Conservation (phyloP, 2,113 vertebrate species). For the Australoheros scitulus region DNA sequence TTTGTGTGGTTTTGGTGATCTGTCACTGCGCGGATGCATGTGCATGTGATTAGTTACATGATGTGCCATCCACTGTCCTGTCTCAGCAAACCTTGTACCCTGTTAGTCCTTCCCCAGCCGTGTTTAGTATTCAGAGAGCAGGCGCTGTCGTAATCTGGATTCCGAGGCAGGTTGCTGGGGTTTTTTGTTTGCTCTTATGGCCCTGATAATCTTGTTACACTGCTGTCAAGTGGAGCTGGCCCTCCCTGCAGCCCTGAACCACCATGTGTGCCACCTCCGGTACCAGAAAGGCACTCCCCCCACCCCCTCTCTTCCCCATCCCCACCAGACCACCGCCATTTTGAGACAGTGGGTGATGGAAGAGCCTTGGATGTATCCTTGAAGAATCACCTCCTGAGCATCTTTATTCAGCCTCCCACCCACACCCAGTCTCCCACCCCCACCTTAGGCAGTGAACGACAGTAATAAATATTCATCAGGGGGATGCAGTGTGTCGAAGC, state of each 20-base stretch:
- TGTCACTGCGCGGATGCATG: slow-evolving; percentile 22
- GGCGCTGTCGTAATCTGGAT: slow-evolving; percentile 67
- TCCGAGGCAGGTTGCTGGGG: slow-evolving; percentile 63
- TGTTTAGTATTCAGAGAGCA: slow-evolving; percentile 72
- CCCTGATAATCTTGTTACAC: slow-evolving; percentile 77
- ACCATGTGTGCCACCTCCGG: slow-evolving; percentile 63
- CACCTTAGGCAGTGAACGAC: slow-evolving; percentile 60
- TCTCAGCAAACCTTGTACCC: slow-evolving; percentile 50
- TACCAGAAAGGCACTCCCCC: slow-evolving; percentile 42
- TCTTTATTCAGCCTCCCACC: slow-evolving; percentile 69
- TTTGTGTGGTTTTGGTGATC: slow-evolving; percentile 50
- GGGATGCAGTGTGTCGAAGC: slow-evolving; percentile 46
- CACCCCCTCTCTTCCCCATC: neutral
- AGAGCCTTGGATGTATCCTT: slow-evolving; percentile 75
- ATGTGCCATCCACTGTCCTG: slow-evolving; percentile 49
- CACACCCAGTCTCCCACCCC: slow-evolving; percentile 50
- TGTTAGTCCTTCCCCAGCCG: slow-evolving; percentile 57
- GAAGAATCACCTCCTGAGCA: slow-evolving; percentile 76
- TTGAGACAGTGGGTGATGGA: slow-evolving; percentile 73
- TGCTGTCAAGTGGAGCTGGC: slow-evolving; percentile 75
- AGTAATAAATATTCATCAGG: slow-evolving; percentile 76
- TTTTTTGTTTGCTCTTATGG: slow-evolving; percentile 75
- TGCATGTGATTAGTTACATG: slow-evolving; percentile 36
- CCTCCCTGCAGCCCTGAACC: slow-evolving; percentile 62
- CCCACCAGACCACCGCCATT: slow-evolving; percentile 64